Conservation (phyloP, 1,140 invertebrate species). For the Agraylea sexmaculata region DNA sequence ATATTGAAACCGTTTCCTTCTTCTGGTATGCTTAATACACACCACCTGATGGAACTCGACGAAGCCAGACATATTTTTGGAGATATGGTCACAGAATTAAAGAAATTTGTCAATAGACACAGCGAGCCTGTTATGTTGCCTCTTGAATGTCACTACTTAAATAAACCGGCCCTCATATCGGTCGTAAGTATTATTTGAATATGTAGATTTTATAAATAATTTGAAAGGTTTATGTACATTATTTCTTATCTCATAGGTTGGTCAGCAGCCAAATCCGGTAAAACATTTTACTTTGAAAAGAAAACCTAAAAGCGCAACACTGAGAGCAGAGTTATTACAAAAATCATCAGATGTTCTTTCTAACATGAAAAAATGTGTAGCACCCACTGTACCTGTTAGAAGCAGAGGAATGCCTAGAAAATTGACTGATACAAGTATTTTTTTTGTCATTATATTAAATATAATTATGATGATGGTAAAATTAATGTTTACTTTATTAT, state of each 20-base stretch:
- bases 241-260: conserved; percentile 32
- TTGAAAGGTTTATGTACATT: not conserved
- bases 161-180: conserved; percentile 81
- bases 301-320: conserved; percentile 87
- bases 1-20: conserved; percentile 87
- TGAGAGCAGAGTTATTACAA: conserved; percentile 79
- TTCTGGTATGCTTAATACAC: conserved; percentile 14
- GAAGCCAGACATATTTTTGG: conserved; percentile 82
- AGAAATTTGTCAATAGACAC: conserved; percentile 75
- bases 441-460: too few relatives aligned
- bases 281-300: conserved; percentile 93
- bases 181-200: conserved; percentile 49
- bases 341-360: conserved; percentile 82
- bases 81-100: conserved; percentile 78
- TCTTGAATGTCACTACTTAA: conserved; percentile 92
- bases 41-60: conserved; percentile 53
- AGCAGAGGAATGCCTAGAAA: conserved; percentile 90
- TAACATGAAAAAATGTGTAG: conserved; percentile 79
- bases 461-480: too few relatives aligned
- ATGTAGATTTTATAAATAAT: not conserved
- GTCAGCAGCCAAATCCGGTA: conserved; percentile 47
- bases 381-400: conserved; percentile 80
- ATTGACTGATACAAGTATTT: conserved; percentile 88
- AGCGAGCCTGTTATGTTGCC: conserved; percentile 79
- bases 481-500: conserved; percentile 23